A percentile compares a stretch with the other conserved stretches of the same genome.
Conservation (phyloP, 1,140 invertebrate species). For the Gonatopus flavifemur region DNA sequence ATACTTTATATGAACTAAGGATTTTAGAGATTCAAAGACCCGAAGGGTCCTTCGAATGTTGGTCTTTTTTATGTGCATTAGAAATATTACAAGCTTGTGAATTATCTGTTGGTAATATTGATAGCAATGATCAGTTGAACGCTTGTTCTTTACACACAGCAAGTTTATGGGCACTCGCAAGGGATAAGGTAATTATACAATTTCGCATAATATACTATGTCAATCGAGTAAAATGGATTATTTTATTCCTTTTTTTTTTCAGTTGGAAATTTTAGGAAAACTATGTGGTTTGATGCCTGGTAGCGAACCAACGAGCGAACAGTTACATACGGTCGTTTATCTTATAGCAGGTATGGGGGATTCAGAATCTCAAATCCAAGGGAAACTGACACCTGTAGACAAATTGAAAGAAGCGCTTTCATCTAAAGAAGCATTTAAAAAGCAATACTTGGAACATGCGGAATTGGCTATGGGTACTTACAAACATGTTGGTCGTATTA, state of each 20-base stretch:
- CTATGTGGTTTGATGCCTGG: constrained; percentile 91
- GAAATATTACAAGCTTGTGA: constrained; percentile 85
- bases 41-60: constrained; percentile 84
- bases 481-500: constrained; percentile 87
- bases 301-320: constrained; percentile 78
- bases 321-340: constrained; percentile 86
- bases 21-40: constrained; percentile 77
- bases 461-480: constrained; percentile 96
- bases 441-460: constrained; percentile 89
- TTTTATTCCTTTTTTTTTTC: constrained; percentile 28
- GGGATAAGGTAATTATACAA: constrained; percentile 76
- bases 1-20: constrained; percentile 77
- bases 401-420: constrained; percentile 89
- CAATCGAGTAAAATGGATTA: not conserved
- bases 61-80: constrained; percentile 89
- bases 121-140: constrained; percentile 64
- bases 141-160: constrained; percentile 86
- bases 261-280: constrained; percentile 84
- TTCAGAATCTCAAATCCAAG: constrained; percentile 55
- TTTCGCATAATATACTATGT: not conserved
- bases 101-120: constrained; percentile 63
- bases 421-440: constrained; percentile 85
- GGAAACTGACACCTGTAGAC: constrained; percentile 73
- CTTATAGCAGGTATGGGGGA: constrained; percentile 88
- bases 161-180: constrained; percentile 87